Conservation (phyloP, 2,113 vertebrate species). For the Dolichallabes microphthalmus region DNA sequence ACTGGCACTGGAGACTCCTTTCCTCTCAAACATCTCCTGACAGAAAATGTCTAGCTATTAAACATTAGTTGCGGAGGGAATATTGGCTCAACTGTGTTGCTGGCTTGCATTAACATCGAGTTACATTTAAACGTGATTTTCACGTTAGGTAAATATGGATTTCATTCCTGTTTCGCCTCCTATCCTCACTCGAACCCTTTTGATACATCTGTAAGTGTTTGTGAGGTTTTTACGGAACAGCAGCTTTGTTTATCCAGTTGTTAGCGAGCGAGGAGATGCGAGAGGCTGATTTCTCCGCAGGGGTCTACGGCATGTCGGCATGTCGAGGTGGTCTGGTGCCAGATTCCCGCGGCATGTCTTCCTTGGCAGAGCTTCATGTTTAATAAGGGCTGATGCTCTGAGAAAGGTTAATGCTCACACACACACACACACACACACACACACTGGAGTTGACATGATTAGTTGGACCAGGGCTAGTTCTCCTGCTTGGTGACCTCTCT, state of each 20-base stretch:
- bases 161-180: too few relatives aligned
- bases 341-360: background rate
- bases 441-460: constrained; percentile 2
- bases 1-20: background rate
- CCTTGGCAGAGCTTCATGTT: background rate
- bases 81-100: background rate
- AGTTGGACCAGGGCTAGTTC: background rate
- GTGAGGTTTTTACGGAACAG: background rate
- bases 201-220: background rate
- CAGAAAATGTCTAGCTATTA: background rate
- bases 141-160: background rate
- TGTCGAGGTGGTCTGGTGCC: constrained; percentile 8
- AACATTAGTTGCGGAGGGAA: background rate
- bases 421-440: constrained; percentile 2
- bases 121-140: too few relatives aligned
- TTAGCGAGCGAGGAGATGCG: constrained; percentile 27
- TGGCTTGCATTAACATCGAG: background rate
- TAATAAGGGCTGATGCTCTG: constrained; percentile 14
- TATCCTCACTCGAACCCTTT: background rate
- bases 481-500: constrained; percentile 11
- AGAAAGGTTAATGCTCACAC: constrained; percentile 18
- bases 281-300: constrained; percentile 23
- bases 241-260: background rate
- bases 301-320: constrained; percentile 15
- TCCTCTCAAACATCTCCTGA: background rate